Evolutionary conservation across 2,113 vertebrate species (phyloP), one percentile per base, ranked within the genome.

Genomic region (Pitta sordida): DNA sequence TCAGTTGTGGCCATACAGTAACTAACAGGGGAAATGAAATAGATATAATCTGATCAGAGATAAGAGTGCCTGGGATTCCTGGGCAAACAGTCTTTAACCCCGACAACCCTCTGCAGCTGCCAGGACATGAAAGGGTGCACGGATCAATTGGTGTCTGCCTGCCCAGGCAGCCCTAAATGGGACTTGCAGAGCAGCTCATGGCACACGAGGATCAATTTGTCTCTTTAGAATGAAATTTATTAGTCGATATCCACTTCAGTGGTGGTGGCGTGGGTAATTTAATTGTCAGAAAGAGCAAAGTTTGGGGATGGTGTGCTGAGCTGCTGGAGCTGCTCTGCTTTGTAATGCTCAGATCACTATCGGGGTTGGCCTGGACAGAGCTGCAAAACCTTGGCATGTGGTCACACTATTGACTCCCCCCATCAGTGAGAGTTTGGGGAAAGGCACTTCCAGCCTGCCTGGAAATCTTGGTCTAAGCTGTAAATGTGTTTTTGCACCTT

Each of bases 11-110:
- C 88, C 58, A 56, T 95, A 94, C 97, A 96, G 97, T 97, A 91
- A 97, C 95, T 86, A 94, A 65, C 58, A 52, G 78, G 92, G 97
- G 94, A 97, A 95, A 94, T 94, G 96, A 96, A 95, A 91, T 81
- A 85, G 95, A 92, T 96, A 93, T 83, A 79, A 93, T 94, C 91
- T 91, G 97, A 97, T 96, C 91, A 36, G 93, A 97, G 96, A 96
- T 96, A 92, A 96, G 94, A 41, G 76, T 56, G 67, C 80, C 94
- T 80, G 36, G 46, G 83, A 94, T 65, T 93, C 85, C 83, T 53
- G 64, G 86, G 83, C 86, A 80, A 71, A 70, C 91, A 78, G 69
- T 79, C 88, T 91, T 92, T 91, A 75, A 91, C 95, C 96, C 91
- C 36, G 87, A 84, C n/a, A 58, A 39, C 59, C 41, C 37, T 5